A percentile compares a stretch with the other conserved stretches of the same genome.
These are phyloP conservation scores for Microplitis demolitor DNA, from an alignment of 1,140 invertebrate species.

Conservation along the genomic window DNA sequence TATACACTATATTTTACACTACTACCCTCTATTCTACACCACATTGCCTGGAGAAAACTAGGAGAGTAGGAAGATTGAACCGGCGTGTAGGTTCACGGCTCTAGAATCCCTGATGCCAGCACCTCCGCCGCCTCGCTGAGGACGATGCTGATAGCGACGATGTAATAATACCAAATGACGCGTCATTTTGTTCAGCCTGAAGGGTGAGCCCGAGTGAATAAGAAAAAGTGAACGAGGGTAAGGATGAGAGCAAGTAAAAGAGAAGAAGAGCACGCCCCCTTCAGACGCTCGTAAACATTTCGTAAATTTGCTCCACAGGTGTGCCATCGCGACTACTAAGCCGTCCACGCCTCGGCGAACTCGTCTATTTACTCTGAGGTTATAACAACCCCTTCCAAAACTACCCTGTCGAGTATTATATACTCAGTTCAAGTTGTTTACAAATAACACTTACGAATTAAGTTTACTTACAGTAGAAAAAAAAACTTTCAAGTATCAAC, in stretches of 20 bases:
- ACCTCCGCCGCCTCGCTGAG: constrained; percentile 19
- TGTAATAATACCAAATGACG: constrained; percentile 56
- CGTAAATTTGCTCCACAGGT: constrained; percentile 64
- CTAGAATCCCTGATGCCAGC: constrained; percentile 29
- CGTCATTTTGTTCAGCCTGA: constrained; percentile 43
- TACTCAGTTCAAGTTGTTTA: background rate
- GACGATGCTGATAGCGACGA: constrained; percentile 47
- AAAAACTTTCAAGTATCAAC: background rate
- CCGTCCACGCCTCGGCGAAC: constrained; percentile 50
- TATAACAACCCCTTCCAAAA: constrained; percentile 7
- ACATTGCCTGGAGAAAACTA: background rate
- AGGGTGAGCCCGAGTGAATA: too few relatives aligned
- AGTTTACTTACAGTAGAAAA: background rate
- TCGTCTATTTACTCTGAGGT: constrained; percentile 53
- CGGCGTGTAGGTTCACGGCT: background rate
- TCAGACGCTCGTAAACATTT: constrained; percentile 61
- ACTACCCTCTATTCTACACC: background rate
- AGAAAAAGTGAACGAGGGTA: constrained; percentile 32
- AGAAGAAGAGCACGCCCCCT: constrained; percentile 41
- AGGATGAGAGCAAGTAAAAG: background rate
- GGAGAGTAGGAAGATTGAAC: background rate
- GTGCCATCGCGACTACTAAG: constrained; percentile 57
- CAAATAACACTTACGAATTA: background rate
- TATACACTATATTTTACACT: too few relatives aligned
- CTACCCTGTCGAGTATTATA: constrained; percentile 4